phyloP scores from a whole-genome alignment of 2,888 invertebrate genomes.

The Lordiphosa fenestrarum region DNA sequence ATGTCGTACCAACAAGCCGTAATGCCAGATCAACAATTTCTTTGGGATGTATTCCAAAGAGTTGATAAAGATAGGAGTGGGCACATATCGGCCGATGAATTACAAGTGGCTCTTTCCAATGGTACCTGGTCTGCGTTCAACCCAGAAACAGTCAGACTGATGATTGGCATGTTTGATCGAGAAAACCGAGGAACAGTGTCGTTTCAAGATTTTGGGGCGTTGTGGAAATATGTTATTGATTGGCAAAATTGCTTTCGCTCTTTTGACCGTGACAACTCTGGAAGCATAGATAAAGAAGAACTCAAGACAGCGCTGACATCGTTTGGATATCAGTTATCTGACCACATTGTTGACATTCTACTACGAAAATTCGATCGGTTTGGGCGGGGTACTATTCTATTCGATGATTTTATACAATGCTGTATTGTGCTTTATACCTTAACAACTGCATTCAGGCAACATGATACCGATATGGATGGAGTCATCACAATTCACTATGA shows the following conservation, averaged over 20 bases:
- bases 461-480: conserved; percentile 96
- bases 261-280: conserved; percentile 95
- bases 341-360: conserved; percentile 89
- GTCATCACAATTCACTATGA: conserved; percentile 97
- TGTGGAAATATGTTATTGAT: conserved; percentile 99
- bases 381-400: conserved; percentile 94
- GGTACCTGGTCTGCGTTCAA: conserved; percentile 99
- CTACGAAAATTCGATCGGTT: conserved; percentile 96
- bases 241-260: conserved; percentile 98
- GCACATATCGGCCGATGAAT: conserved; percentile 91
- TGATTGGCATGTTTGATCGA: conserved; percentile 94
- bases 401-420: conserved; percentile 99
- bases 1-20: conserved; percentile 83
- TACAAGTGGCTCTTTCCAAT: conserved; percentile 95
- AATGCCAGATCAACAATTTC: conserved; percentile 88
- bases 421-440: conserved; percentile 95
- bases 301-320: conserved; percentile 93
- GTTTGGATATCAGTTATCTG: conserved; percentile 94
- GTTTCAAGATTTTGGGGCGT: conserved; percentile 96
- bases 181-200: conserved; percentile 93
- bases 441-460: conserved; percentile 92
- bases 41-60: conserved; percentile 91
- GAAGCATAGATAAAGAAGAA: conserved; percentile 95
- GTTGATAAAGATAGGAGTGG: conserved; percentile 93
- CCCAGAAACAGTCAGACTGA: conserved; percentile 93